These are phyloP conservation scores for Reinhardtius hippoglossoides DNA, from an alignment of 2,113 vertebrate genomes.

Conservation along the genomic window DNA sequence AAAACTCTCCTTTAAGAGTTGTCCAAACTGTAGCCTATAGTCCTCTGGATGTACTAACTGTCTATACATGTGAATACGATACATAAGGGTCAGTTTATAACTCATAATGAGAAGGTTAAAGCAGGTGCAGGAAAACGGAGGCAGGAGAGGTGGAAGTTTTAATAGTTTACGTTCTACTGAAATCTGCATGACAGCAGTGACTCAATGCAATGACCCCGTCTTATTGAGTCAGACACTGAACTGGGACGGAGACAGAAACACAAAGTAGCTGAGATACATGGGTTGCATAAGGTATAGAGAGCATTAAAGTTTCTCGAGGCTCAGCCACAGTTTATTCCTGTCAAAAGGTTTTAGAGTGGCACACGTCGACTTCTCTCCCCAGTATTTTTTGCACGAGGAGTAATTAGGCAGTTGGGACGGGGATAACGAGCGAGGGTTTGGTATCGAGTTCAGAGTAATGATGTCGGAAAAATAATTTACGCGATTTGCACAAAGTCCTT, in stretches of 20 bases:
- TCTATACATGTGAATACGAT: too few relatives aligned
- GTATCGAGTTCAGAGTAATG: neutral
- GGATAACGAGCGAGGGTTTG: slow-evolving; percentile 23
- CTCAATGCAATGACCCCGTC: slow-evolving; percentile 6
- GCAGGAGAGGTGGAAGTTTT: neutral
- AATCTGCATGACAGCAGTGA: slow-evolving; percentile 15
- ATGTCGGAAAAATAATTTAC: slow-evolving; percentile 16
- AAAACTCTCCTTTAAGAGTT: too few relatives aligned
- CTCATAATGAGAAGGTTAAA: neutral
- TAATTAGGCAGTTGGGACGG: slow-evolving; percentile 13
- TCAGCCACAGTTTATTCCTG: neutral
- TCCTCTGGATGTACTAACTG: neutral
- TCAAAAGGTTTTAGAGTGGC: neutral
- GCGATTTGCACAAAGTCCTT: slow-evolving; percentile 5
- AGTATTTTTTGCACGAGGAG: neutral
- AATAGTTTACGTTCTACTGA: slow-evolving; percentile 3
- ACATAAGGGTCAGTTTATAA: neutral
- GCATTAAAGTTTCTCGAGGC: neutral
- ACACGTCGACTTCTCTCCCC: neutral
- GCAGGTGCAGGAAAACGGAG: neutral
- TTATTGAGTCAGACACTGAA: slow-evolving; percentile 18
- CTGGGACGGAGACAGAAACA: slow-evolving; percentile 1
- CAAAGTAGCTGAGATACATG: neutral
- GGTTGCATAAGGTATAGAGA: slow-evolving; percentile 4
- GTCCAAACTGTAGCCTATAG: too few relatives aligned